Evolutionary conservation across 2,888 invertebrate species (phyloP).

Genomic region (Drosophila kanekoi): DNA sequence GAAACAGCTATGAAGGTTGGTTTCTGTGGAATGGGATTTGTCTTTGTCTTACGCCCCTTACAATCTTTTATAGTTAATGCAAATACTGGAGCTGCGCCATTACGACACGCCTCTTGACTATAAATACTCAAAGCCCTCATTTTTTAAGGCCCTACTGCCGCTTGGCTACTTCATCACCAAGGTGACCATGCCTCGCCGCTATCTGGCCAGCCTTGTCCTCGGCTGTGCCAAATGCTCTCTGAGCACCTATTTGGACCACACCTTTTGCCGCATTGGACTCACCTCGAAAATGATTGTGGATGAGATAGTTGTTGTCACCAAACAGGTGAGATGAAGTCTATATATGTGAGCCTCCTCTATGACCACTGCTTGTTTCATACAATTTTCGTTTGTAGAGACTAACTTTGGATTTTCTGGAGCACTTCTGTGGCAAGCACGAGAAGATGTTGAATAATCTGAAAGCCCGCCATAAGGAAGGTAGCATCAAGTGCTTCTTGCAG

Average conservation of each 20-base stretch:
- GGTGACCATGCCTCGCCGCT: conserved; percentile 69
- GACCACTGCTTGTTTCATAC: too few species aligned
- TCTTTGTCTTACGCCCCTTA: not conserved
- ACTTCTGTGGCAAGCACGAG: conserved; percentile 79
- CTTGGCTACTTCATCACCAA: conserved; percentile 65
- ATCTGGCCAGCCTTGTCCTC: conserved; percentile 50
- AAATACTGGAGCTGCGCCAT: conserved; percentile 38
- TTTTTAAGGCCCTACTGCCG: conserved; percentile 68
- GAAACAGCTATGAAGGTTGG: conserved; percentile 76
- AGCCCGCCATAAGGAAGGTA: conserved; percentile 46
- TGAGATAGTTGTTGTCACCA: conserved; percentile 78
- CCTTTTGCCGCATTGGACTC: conserved; percentile 74
- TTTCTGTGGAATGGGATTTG: not conserved
- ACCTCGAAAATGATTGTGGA: conserved; percentile 66
- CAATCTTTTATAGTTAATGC: conserved; percentile 53
- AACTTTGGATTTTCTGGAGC: conserved; percentile 70
- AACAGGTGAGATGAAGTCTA: conserved; percentile 57
- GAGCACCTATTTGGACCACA: conserved; percentile 61
- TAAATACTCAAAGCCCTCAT: conserved; percentile 60
- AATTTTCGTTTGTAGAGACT: conserved; percentile 11
- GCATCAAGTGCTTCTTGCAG: conserved; percentile 65
- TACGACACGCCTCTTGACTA: conserved; percentile 16
- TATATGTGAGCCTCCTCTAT: not conserved
- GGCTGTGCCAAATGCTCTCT: conserved; percentile 35
- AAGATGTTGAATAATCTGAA: conserved; percentile 71